These are phyloP conservation scores for Drosophila histrio DNA, from an alignment of 2,888 invertebrate genomes.

Conservation along the genomic window DNA sequence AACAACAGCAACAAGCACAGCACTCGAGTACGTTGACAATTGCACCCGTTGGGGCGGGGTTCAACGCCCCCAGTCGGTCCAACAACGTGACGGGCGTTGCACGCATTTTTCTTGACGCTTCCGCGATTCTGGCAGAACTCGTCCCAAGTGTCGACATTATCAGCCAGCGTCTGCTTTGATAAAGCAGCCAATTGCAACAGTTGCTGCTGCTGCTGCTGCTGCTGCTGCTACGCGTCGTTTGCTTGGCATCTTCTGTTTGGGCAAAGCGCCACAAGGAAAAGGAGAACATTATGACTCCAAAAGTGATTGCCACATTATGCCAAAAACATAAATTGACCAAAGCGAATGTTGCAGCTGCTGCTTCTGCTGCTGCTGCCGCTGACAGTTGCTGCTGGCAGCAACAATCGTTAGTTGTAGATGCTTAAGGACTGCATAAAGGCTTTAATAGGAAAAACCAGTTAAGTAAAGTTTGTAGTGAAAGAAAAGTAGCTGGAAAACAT, in stretches of 20 bases:
- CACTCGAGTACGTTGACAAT: conserved; percentile 56
- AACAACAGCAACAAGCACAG: conserved; percentile 12
- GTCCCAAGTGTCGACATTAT: conserved; percentile 39
- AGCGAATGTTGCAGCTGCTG: conserved; percentile 17
- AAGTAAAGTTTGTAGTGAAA: background rate
- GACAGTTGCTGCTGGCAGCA: conserved; percentile 11
- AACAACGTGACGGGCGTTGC: conserved; percentile 51
- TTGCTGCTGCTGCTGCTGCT: conserved; percentile 26
- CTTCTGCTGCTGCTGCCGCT: background rate
- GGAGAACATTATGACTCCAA: conserved; percentile 39
- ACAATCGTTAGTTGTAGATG: background rate
- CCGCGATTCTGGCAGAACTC: conserved; percentile 65
- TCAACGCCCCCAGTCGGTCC: conserved; percentile 58
- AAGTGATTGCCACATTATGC: conserved; percentile 53
- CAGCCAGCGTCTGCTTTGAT: conserved; percentile 53
- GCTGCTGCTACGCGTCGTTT: conserved; percentile 55
- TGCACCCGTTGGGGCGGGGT: conserved; percentile 47
- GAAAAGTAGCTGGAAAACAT: background rate
- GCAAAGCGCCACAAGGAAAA: conserved; percentile 66
- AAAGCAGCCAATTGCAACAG: conserved; percentile 53
- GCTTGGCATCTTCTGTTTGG: conserved; percentile 34
- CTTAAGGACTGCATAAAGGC: background rate
- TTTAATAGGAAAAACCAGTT: background rate
- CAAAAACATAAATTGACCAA: conserved; percentile 40
- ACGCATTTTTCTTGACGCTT: conserved; percentile 78